Evolutionary conservation across 2,113 vertebrate species (phyloP).

Genomic region (Melierax canorus): DNA sequence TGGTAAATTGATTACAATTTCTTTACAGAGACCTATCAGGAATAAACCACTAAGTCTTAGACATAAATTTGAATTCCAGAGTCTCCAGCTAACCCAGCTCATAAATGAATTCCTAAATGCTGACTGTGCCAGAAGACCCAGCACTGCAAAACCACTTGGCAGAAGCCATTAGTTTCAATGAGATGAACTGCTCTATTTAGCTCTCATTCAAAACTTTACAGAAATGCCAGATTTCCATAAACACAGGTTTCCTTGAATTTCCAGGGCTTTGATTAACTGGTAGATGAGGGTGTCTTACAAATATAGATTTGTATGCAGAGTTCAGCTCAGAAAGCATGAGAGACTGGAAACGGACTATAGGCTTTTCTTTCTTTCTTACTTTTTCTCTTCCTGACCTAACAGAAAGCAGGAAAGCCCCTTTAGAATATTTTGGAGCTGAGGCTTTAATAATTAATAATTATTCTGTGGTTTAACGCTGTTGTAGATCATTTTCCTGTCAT

Average conservation of each 20-base stretch:
- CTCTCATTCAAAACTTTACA: constrained; percentile 81
- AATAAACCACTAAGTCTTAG: constrained; percentile 72
- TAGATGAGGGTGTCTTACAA: constrained; percentile 75
- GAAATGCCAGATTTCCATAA: constrained; percentile 83
- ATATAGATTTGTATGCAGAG: constrained; percentile 72
- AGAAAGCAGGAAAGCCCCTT: constrained; percentile 54
- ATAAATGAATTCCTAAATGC: constrained; percentile 93
- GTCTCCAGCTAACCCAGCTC: constrained; percentile 83
- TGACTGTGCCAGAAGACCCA: constrained; percentile 85
- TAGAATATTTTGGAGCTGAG: constrained; percentile 32
- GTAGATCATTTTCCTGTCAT: constrained; percentile 59
- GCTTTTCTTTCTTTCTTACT: constrained; percentile 49
- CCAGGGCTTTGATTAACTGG: constrained; percentile 80
- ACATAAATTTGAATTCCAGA: constrained; percentile 86
- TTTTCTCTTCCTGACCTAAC: constrained; percentile 57
- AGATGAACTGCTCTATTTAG: constrained; percentile 86
- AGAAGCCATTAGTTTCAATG: constrained; percentile 82
- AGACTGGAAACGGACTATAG: constrained; percentile 33
- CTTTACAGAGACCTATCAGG: constrained; percentile 73
- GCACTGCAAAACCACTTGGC: constrained; percentile 89
- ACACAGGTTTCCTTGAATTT: constrained; percentile 83
- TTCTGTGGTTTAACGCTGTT: constrained; percentile 47
- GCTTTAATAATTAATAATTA: constrained; percentile 66
- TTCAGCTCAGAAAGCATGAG: constrained; percentile 50
- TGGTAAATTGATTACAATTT: constrained; percentile 78